Evolutionary conservation across 2,888 invertebrate species (phyloP).

Genomic region (Monoplex corrugatus): DNA sequence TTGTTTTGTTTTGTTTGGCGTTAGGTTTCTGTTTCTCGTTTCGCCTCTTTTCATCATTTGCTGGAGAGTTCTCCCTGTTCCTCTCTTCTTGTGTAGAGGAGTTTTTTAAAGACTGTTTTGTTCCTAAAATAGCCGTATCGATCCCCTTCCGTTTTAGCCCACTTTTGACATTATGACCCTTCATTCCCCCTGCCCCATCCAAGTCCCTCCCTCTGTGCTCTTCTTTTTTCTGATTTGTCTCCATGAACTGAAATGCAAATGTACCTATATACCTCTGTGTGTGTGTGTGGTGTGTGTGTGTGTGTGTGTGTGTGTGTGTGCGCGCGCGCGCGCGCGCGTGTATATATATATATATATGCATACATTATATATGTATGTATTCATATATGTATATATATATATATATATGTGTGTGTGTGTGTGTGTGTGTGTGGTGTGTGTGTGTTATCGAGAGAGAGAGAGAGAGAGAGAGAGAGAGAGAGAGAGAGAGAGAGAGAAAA

Average conservation of each 20-base stretch:
- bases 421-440: neutral
- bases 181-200: too few species aligned
- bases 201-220: neutral
- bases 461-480: too few species aligned
- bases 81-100: too few species aligned
- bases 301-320: slow-evolving; percentile 17
- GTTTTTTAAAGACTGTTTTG: too few species aligned
- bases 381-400: neutral
- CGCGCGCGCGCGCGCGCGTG: neutral
- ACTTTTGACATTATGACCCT: too few species aligned
- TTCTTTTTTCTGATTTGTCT: neutral
- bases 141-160: too few species aligned
- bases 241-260: neutral
- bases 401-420: neutral
- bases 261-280: neutral
- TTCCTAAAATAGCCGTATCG: too few species aligned
- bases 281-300: neutral
- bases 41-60: neutral
- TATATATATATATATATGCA: neutral
- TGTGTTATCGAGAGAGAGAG: too few species aligned
- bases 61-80: too few species aligned
- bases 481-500: too few species aligned
- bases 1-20: neutral
- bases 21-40: neutral
- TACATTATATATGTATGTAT: neutral